phyloP scores from a whole-genome alignment of 2,888 invertebrate species.

The Andrena dorsata region DNA sequence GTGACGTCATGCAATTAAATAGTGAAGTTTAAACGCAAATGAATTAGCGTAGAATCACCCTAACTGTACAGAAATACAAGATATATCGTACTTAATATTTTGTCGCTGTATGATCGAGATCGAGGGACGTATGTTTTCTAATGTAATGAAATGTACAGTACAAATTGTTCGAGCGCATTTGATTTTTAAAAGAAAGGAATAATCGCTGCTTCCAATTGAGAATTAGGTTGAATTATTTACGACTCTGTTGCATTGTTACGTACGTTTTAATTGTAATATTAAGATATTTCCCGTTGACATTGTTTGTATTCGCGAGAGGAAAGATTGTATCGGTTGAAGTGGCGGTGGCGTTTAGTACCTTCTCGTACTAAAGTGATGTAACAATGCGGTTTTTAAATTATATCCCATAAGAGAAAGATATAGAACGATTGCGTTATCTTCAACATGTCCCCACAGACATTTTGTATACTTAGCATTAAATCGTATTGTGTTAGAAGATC shows the following conservation, averaged over 20 bases:
- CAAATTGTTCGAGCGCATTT: constrained; percentile 57
- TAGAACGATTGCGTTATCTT: constrained; percentile 30
- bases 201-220: constrained; percentile 27
- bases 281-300: constrained; percentile 23
- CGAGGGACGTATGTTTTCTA: constrained; percentile 47
- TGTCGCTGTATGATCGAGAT: constrained; percentile 40
- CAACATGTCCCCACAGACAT: constrained; percentile 12
- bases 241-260: constrained; percentile 18
- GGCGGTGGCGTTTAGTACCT: constrained; percentile 2
- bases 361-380: constrained; percentile 33
- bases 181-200: constrained; percentile 14
- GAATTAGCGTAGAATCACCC: constrained; percentile 30
- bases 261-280: constrained; percentile 26
- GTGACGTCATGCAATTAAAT: constrained; percentile 45
- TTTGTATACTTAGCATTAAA: constrained; percentile 34
- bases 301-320: constrained; percentile 25
- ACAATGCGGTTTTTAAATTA: constrained; percentile 22
- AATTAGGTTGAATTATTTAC: constrained; percentile 27
- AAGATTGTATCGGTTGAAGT: constrained; percentile 12
- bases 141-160: constrained; percentile 65
- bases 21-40: constrained; percentile 42
- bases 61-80: constrained; percentile 59
- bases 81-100: constrained; percentile 46
- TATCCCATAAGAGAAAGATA: constrained; percentile 21
- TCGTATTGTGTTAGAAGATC: constrained; percentile 36